Evolutionary conservation across 2,888 invertebrate genomes (phyloP), one percentile per base, ranked within the genome.

Genomic region (Tanytarsus gracilentus): DNA sequence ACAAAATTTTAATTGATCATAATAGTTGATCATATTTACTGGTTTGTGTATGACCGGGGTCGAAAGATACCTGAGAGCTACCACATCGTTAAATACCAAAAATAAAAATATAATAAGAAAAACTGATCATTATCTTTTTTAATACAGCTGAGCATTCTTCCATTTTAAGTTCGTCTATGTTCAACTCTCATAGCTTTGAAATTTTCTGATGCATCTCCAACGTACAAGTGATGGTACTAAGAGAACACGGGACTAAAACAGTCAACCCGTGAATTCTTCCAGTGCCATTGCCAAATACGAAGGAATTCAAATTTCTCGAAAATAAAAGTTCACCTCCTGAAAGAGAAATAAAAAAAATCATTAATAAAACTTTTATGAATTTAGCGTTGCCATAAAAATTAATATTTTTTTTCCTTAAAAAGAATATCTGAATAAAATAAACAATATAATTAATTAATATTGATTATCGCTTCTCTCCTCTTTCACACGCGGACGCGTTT

Each of bases 201-300:
- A 18, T 30, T 52, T 7, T 23, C 14, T 55, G 55, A 8, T 40
- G 55, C 23, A 2, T 16, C 9, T 8, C 53, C 53, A 53, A 40
- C 55, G 55, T 74, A 74, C 73, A 70, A 73, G 73, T 73, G 73
- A 76, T 76, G 75, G 74, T 75, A 76, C 75, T 72, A 74, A 74
- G 72, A 74, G 74, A 74, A 71, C 75, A 76, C 75, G 75, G 75
- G 75, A 67, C 66, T 67, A 63, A 67, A 69, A 68, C 18, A 44
- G 11, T 72, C 70, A 74, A 68, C 78, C 79, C 79, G 79, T 79
- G 79, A 79, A 79, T 79, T 79, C 79, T 79, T 79, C 79, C 78
- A 79, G 79, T 79, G 79, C 79, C 79, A 79, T 79, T 79, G 75
- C 78, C 77, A 58, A 48, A 48, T 58, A 58, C 48, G 48, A 48